Percentiles rank a stretch among this genome's conserved stretches.
phyloP scores from a whole-genome alignment of 1,140 invertebrate species.

The Diabrotica virgifera region DNA sequence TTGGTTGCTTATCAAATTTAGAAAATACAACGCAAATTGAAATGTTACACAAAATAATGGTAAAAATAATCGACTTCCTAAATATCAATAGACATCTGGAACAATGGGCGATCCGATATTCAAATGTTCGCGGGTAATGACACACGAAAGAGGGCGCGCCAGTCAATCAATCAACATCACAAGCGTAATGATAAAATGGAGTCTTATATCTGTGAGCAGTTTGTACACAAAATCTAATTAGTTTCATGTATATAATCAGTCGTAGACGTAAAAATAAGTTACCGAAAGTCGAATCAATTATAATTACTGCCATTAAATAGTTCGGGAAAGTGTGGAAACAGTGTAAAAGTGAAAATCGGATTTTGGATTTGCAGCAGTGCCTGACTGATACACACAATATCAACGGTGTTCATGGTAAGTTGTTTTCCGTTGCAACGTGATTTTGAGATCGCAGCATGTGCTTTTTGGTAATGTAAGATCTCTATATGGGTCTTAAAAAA shows the following conservation, averaged over 20 bases:
- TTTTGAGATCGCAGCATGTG: slow-evolving; percentile 11
- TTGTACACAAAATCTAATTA: slow-evolving; percentile 44
- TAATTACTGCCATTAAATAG: slow-evolving; percentile 28
- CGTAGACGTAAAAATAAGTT: slow-evolving; percentile 37
- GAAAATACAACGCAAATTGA: too few relatives aligned
- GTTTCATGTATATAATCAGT: slow-evolving; percentile 36
- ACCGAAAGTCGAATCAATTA: slow-evolving; percentile 34
- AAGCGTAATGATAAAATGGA: slow-evolving; percentile 50
- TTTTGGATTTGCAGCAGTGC: slow-evolving; percentile 11
- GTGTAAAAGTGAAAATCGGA: slow-evolving; percentile 31
- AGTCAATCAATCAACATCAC: slow-evolving; percentile 31
- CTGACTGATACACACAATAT: slow-evolving; percentile 26
- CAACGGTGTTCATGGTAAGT: slow-evolving; percentile 44
- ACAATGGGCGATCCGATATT: slow-evolving; percentile 31
- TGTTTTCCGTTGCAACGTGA: slow-evolving; percentile 21
- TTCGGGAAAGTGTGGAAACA: slow-evolving; percentile 30
- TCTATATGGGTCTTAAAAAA: neutral
- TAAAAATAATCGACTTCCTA: neutral
- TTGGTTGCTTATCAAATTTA: too few relatives aligned
- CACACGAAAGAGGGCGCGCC: slow-evolving; percentile 34
- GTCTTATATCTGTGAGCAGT: slow-evolving; percentile 46
- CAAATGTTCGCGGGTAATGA: slow-evolving; percentile 23
- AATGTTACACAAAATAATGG: too few relatives aligned
- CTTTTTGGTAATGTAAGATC: neutral
- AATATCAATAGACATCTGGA: slow-evolving; percentile 31